phyloP scores from a whole-genome alignment of 2,888 invertebrate species.

The Smittia sp. region DNA sequence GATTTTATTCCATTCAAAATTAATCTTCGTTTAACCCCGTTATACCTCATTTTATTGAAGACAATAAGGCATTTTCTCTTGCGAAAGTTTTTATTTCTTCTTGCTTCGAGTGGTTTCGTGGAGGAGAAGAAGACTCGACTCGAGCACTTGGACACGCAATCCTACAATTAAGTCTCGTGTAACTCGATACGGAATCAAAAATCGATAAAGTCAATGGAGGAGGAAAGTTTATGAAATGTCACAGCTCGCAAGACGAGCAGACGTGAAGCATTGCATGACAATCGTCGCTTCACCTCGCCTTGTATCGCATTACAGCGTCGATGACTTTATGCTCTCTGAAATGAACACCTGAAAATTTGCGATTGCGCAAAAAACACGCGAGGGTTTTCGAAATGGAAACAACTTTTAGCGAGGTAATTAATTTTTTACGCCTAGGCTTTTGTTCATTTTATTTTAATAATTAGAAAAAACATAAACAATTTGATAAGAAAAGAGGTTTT shows the following conservation, averaged over 20 bases:
- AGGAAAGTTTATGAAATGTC: not conserved
- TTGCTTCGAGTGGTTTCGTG: not conserved
- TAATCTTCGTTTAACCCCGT: not conserved
- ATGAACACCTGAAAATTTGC: slow-evolving; percentile 33
- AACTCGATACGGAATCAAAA: slow-evolving; percentile 25
- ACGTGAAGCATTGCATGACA: slow-evolving; percentile 16
- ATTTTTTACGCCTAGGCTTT: slow-evolving; percentile 18
- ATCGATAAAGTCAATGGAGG: slow-evolving; percentile 36
- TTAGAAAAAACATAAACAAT: slow-evolving; percentile 39
- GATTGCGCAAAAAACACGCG: not conserved
- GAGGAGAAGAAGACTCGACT: not conserved
- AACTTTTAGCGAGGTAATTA: slow-evolving; percentile 16
- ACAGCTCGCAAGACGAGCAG: not conserved
- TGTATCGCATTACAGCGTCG: slow-evolving; percentile 9
- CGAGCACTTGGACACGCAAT: slow-evolving; percentile 37
- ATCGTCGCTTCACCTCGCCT: not conserved
- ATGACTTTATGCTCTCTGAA: slow-evolving; percentile 4
- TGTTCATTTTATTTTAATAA: slow-evolving; percentile 33
- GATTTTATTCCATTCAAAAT: not conserved
- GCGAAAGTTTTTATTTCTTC: slow-evolving; percentile 14
- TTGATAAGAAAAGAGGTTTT: slow-evolving; percentile 13
- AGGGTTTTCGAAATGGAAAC: not conserved
- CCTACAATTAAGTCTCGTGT: slow-evolving; percentile 26
- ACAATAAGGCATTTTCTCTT: slow-evolving; percentile 20
- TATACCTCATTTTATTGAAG: not conserved